These are phyloP conservation scores for Rhipidura dahli DNA, from an alignment of 2,113 vertebrate species.

Conservation along the genomic window DNA sequence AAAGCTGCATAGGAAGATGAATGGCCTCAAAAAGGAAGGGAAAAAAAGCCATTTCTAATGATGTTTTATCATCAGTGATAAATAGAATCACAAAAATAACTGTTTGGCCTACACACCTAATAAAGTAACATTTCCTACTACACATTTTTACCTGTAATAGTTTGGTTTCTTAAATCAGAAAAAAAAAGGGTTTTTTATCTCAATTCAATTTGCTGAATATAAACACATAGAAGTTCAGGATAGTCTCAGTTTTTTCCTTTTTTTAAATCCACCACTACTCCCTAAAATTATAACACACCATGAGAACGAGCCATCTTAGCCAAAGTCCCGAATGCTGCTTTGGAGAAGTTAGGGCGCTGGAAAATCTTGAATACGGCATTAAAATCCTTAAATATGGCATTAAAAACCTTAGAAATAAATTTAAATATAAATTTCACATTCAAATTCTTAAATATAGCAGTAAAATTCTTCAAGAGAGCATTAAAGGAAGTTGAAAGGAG, in stretches of 20 bases:
- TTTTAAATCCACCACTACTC: background rate
- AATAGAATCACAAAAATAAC: background rate
- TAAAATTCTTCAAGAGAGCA: background rate
- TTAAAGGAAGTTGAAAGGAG: background rate
- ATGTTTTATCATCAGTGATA: background rate
- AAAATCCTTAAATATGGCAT: background rate
- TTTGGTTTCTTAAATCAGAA: background rate
- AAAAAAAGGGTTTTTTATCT: background rate
- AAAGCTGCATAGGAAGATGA: background rate
- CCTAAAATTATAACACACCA: background rate
- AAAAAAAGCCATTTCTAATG: background rate
- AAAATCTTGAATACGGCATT: background rate
- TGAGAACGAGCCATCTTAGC: fast-evolving
- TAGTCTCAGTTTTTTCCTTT: background rate
- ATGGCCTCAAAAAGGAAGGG: background rate
- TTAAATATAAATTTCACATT: fast-evolving
- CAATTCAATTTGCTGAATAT: background rate
- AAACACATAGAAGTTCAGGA: background rate
- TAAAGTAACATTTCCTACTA: background rate
- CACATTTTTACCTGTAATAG: background rate
- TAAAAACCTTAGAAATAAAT: background rate
- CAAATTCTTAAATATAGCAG: background rate
- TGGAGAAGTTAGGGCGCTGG: fast-evolving
- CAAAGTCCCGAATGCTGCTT: fast-evolving
- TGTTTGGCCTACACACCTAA: background rate